Evolutionary conservation across 2,797 vertebrate genomes (phyloP), one percentile per base, ranked within the genome.

Genomic region (Clarias pachynema): DNA sequence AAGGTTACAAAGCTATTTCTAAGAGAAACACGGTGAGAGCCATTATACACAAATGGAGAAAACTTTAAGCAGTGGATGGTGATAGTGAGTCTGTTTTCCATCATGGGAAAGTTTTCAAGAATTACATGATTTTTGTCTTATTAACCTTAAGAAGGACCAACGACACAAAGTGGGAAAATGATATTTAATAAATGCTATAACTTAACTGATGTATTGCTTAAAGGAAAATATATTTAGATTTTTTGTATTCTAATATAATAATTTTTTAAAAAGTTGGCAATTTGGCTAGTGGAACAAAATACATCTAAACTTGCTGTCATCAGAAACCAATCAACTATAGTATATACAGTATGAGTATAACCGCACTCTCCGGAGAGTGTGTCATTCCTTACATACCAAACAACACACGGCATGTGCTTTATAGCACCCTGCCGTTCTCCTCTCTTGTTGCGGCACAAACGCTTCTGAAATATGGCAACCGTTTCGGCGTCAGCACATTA

Each of bases 361-460:
- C 22, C 4, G 12, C 34, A 18, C 16, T 62, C 22, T 63, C 79
- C 62, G 68, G 1, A 57, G 31, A 57, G 31, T 59, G 60, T 49
- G 70, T 44, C 34, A 68, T 77, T 49, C 79, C 29, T 82, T 9
- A 63, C 22, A 78, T 24, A 29, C 73, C 6, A 37, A 34, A 57
- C 75, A 37, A 63, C 24, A 69, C 62, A 37, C 59, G 34, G 24
- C 26, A 24, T n/a, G 44, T 69, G 44, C 82, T 83, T 84, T 80
- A 78, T 81, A 75, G 73, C 75, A 37, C 91, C 88, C 89, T 92
- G 89, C 91, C 93, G 92, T 91, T 87, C 89, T 92, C 89, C 89
- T 92, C 89, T 92, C 91, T 90, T 89, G 85, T 86, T 81, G 80
- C 89, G 91, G 93, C 91, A 26, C 44, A 82, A 12, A 44, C 26